Evolutionary conservation across 1,140 invertebrate genomes (phyloP).

Genomic region (Pseudomyrmex concolor): DNA sequence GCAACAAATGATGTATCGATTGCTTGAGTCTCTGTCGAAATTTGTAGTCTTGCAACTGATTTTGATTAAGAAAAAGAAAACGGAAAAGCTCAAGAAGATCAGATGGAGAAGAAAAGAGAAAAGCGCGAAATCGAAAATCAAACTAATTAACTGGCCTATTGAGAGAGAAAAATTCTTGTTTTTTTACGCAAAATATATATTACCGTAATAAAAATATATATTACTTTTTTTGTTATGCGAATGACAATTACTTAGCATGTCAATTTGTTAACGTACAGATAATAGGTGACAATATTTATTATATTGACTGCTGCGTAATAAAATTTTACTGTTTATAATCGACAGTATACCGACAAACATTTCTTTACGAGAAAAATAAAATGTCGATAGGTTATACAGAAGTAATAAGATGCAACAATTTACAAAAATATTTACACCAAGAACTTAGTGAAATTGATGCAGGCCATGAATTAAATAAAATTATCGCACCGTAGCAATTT

Average conservation of each 20-base stretch:
- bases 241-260: slow-evolving; percentile 40
- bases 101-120: slow-evolving; percentile 3
- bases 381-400: too few relatives aligned
- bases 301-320: too few relatives aligned
- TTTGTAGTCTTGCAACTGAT: slow-evolving; percentile 43
- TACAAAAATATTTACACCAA: too few relatives aligned
- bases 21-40: slow-evolving; percentile 36
- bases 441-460: too few relatives aligned
- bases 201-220: too few relatives aligned
- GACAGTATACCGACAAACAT: too few relatives aligned
- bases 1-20: neutral
- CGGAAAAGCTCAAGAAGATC: neutral
- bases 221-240: slow-evolving; percentile 39
- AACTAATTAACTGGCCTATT: neutral
- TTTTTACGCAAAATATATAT: neutral
- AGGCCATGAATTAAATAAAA: too few relatives aligned
- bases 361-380: too few relatives aligned
- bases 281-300: too few relatives aligned
- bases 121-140: slow-evolving; percentile 15
- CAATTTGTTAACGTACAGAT: slow-evolving; percentile 31
- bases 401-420: too few relatives aligned
- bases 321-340: too few relatives aligned
- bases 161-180: neutral
- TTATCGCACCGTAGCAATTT: neutral
- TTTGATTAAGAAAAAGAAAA: slow-evolving; percentile 35